Evolutionary conservation across 2,113 vertebrate genomes (phyloP), one percentile per base, ranked within the genome.

Genomic region (Ceyx cyanopectus): DNA sequence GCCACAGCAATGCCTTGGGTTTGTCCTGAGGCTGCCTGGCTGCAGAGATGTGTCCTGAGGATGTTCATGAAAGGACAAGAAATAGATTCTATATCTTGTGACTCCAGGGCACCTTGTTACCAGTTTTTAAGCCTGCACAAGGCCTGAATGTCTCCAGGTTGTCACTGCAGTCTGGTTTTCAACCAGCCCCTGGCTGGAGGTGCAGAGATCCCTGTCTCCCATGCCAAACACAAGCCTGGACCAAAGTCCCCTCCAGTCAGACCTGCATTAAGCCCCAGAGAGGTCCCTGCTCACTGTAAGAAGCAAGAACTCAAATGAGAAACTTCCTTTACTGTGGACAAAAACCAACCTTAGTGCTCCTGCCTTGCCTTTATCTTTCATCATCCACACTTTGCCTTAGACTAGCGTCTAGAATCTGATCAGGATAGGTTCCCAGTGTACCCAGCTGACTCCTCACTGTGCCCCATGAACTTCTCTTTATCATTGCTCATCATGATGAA

Each of bases 321-420:
- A 68, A 24, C 11, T 50, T 50, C 40, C 12, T 54, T 63, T 15
- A 20, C n/a, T 32, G 56, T 26, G 40, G 8, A 23, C 75, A 81
- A 32, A 69, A 58, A 50, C 21, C 2, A 21, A 32, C 18, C 32
- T 16, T 58, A 77, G 5, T 74, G 46, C 6, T 58, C 26, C 41
- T 79, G 79, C 41, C 86, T 74, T 21, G 41, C 16, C 50, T 34
- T 85, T 34, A 6, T 2, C 24, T 74, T 37, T 60, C 34, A 18
- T 18, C 41, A 15, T 12, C 57, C 43, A 22, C 0, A 0, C 4
- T 73, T 37, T 54, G 24, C 34, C 46, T 21, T 21, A 70, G 30
- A 23, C 10, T 1, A 0, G 4, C 27, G 46, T 2, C 66, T 34
- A 23, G 13, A 14, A 30, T 16, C 21, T 46, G 68, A 29, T 30